phyloP scores from a whole-genome alignment of 2,113 vertebrate species.

The Uria aalge region DNA sequence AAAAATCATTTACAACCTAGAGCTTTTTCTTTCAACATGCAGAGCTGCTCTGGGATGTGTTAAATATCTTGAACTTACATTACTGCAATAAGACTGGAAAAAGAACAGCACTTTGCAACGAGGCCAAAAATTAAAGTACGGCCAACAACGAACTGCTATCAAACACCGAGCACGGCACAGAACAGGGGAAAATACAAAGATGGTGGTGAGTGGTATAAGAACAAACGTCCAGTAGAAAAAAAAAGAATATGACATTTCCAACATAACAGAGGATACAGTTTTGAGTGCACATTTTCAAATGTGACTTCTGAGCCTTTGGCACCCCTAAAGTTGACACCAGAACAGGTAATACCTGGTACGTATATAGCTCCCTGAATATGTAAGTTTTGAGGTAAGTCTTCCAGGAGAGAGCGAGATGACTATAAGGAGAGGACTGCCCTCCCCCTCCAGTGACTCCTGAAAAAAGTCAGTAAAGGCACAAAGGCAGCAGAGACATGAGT shows the following conservation, averaged over 20 bases:
- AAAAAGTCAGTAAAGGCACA: not conserved
- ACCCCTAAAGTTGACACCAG: not conserved
- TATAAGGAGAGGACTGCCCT: not conserved
- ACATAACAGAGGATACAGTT: not conserved
- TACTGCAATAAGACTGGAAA: not conserved
- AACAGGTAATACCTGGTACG: not conserved
- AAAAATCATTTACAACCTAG: constrained; percentile 7
- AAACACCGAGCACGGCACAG: accelerated
- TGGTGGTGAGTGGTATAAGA: not conserved
- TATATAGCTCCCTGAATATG: not conserved
- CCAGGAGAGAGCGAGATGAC: not conserved
- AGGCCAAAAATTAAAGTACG: not conserved
- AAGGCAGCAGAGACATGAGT: not conserved
- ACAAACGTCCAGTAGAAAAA: not conserved
- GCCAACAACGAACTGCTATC: not conserved
- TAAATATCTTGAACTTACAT: not conserved
- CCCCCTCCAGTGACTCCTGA: not conserved
- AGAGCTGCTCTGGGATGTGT: not conserved
- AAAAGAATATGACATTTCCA: not conserved
- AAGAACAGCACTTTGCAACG: not conserved
- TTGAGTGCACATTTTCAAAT: not conserved
- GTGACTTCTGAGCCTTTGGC: not conserved
- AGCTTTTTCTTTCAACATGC: not conserved
- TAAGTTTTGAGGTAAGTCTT: not conserved
- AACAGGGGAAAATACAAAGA: not conserved